phyloP scores from a whole-genome alignment of 2,113 vertebrate species.

The Ochotona curzoniae region DNA sequence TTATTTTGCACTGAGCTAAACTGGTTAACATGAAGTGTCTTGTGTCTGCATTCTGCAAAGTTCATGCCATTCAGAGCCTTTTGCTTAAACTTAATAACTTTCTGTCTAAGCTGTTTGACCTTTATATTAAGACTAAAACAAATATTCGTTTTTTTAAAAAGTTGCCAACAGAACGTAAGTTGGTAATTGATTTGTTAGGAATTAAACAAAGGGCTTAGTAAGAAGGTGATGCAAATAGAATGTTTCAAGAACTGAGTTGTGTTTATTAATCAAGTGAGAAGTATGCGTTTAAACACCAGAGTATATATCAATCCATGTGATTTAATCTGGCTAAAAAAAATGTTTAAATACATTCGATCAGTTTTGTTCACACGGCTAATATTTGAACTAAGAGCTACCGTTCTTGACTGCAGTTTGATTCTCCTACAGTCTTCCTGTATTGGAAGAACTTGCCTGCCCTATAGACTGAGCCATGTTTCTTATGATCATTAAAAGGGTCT shows the following conservation, averaged over 20 bases:
- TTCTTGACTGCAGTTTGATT: not conserved
- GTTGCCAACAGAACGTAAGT: slow-evolving; percentile 70
- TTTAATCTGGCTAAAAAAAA: slow-evolving; percentile 51
- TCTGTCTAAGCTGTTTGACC: slow-evolving; percentile 74
- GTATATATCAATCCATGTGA: slow-evolving; percentile 71
- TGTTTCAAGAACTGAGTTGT: slow-evolving; percentile 82
- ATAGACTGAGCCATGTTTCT: not conserved
- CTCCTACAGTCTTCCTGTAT: not conserved
- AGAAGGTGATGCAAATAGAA: slow-evolving; percentile 77
- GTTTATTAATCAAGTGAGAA: slow-evolving; percentile 85
- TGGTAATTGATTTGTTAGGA: slow-evolving; percentile 80
- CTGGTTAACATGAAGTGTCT: slow-evolving; percentile 51
- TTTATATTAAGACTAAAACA: slow-evolving; percentile 69
- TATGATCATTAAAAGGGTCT: slow-evolving; percentile 27
- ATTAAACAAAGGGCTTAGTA: slow-evolving; percentile 82
- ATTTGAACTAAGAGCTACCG: slow-evolving; percentile 1
- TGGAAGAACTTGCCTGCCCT: not conserved
- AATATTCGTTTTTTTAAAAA: slow-evolving; percentile 71
- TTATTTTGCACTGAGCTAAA: slow-evolving; percentile 26
- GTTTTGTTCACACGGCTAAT: slow-evolving; percentile 30
- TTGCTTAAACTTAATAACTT: slow-evolving; percentile 68
- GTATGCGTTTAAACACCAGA: slow-evolving; percentile 81
- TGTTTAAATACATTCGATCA: slow-evolving; percentile 34
- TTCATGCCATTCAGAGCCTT: slow-evolving; percentile 53
- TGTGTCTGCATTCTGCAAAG: slow-evolving; percentile 48